phyloP scores from a whole-genome alignment of 2,797 vertebrate genomes.

The Lemur catta region DNA sequence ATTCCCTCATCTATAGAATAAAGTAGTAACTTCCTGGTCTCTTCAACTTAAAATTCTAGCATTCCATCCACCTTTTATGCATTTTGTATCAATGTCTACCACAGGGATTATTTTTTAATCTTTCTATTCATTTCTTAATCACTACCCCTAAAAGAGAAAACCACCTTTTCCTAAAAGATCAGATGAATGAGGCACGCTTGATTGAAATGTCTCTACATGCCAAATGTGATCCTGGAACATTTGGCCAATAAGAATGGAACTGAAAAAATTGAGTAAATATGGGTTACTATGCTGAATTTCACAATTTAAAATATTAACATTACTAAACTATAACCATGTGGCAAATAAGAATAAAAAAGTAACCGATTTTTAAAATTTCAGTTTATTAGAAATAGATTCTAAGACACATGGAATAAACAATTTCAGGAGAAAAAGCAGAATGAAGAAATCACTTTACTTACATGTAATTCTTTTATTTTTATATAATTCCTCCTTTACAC shows the following conservation, averaged over 20 bases:
- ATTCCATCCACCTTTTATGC: not conserved
- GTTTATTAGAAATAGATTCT: constrained; percentile 17
- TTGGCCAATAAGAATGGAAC: not conserved
- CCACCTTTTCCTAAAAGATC: not conserved
- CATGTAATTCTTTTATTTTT: constrained; percentile 42
- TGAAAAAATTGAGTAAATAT: constrained; percentile 10
- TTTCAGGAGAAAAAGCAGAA: not conserved
- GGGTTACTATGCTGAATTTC: not conserved
- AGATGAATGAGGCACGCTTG: not conserved
- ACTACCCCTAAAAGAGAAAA: not conserved
- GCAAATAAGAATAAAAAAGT: not conserved
- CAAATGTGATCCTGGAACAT: not conserved
- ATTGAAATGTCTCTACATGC: constrained; percentile 26
- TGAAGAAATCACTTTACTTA: not conserved
- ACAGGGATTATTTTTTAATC: constrained; percentile 22
- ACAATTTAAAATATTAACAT: constrained; percentile 1
- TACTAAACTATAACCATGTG: not conserved
- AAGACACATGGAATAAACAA: not conserved
- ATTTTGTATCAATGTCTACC: not conserved
- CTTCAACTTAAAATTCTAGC: constrained; percentile 23
- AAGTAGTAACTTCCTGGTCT: constrained; percentile 1
- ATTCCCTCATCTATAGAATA: not conserved
- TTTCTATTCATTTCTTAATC: constrained; percentile 29
- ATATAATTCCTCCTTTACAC: not conserved
- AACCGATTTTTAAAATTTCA: constrained; percentile 4